Conservation (phyloP, 2,113 vertebrate genomes). For the Daboia siamensis region DNA sequence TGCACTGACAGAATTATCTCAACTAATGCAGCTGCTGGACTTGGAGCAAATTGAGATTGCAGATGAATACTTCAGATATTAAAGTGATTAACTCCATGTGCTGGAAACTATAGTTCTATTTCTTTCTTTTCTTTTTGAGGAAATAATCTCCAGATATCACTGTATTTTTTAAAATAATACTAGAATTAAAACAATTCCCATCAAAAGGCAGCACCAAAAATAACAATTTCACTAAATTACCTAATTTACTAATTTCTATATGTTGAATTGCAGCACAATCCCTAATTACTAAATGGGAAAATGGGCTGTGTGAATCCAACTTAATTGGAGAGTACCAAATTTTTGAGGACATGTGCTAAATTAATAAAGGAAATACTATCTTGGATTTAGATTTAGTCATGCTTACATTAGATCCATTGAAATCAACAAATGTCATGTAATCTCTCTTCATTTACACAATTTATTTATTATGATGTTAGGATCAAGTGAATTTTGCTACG, state of each 20-base stretch:
- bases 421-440: neutral
- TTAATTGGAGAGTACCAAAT: neutral
- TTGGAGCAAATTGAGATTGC: conserved; percentile 72
- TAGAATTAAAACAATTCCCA: rapidly evolving
- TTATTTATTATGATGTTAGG: neutral
- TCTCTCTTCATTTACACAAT: neutral
- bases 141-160: conserved; percentile 10
- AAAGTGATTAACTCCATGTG: conserved; percentile 56
- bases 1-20: conserved; percentile 90
- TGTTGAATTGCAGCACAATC: neutral
- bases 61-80: conserved; percentile 62
- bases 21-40: conserved; percentile 88
- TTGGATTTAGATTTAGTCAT: neutral
- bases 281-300: neutral
- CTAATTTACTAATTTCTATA: neutral
- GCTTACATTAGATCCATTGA: neutral
- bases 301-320: neutral
- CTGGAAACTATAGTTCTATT: neutral
- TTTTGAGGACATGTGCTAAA: neutral
- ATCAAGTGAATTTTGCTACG: neutral
- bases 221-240: neutral
- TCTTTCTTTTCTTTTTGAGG: neutral
- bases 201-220: neutral
- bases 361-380: neutral
- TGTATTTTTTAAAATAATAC: rapidly evolving